These are phyloP conservation scores for Epicauta chinensis DNA, from an alignment of 1,140 invertebrate genomes.

Conservation along the genomic window DNA sequence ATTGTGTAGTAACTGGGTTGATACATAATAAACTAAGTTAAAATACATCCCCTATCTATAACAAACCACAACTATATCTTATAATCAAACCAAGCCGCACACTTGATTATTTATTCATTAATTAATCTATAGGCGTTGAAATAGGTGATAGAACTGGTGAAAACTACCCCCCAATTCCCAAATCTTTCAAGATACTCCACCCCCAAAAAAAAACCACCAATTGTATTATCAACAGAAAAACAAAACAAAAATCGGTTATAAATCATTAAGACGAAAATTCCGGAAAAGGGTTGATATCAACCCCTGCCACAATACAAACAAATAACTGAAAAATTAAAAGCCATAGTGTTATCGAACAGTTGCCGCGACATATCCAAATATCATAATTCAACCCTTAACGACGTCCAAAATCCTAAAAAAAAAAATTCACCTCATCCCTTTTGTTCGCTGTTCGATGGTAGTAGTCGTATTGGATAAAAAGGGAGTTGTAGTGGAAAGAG, in stretches of 20 bases:
- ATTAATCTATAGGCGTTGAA: slow-evolving; percentile 27
- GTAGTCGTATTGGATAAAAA: too few relatives aligned
- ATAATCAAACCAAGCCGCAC: slow-evolving; percentile 34
- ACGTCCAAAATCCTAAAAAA: slow-evolving; percentile 1
- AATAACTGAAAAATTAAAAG: slow-evolving; percentile 20
- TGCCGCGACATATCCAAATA: slow-evolving; percentile 14
- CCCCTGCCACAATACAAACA: slow-evolving; percentile 3
- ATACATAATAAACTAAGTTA: slow-evolving; percentile 26
- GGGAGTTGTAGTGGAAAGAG: too few relatives aligned
- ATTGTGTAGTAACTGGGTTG: not conserved
- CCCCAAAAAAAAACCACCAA: too few relatives aligned
- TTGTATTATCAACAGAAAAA: too few relatives aligned
- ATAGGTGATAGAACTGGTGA: too few relatives aligned
- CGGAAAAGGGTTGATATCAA: too few relatives aligned
- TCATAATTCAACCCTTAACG: slow-evolving; percentile 21
- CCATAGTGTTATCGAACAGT: slow-evolving; percentile 17
- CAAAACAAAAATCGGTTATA: not conserved
- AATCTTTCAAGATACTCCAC: too few relatives aligned
- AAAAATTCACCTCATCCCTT: too few relatives aligned
- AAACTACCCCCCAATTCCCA: too few relatives aligned
- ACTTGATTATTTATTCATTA: slow-evolving; percentile 35
- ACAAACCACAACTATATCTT: slow-evolving; percentile 31
- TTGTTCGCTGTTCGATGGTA: too few relatives aligned
- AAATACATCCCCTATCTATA: slow-evolving; percentile 16
- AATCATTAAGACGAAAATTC: slow-evolving; percentile 1